A percentile compares a stretch with the other conserved stretches of the same genome.
Evolutionary conservation across 2,797 vertebrate genomes (phyloP).

Genomic region (Sorex maritimensis): DNA sequence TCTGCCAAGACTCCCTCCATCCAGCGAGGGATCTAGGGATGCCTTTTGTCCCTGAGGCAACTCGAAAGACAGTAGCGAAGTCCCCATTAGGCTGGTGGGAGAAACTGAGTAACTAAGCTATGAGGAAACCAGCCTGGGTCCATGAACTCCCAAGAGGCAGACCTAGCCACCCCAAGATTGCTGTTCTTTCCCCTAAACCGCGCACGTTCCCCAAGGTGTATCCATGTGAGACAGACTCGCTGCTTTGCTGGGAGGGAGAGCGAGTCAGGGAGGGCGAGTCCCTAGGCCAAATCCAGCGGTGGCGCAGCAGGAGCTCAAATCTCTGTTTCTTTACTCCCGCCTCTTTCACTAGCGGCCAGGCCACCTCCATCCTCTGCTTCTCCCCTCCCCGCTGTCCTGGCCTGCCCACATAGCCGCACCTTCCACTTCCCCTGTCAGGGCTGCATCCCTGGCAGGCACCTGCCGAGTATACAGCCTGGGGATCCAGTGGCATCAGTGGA

Average conservation of each 20-base stretch:
- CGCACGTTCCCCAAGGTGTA: not conserved
- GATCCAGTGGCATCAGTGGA: no score
- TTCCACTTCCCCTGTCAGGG: not conserved
- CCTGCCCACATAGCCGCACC: not conserved
- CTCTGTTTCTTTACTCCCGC: not conserved
- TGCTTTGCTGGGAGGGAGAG: no score
- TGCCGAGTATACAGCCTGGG: not conserved
- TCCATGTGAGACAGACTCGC: not conserved
- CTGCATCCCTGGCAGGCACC: not conserved
- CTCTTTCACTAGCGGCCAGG: not conserved
- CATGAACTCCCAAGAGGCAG: not conserved
- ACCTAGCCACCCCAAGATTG: not conserved
- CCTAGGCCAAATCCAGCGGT: not conserved
- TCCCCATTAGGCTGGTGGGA: not conserved
- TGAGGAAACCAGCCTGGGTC: not conserved
- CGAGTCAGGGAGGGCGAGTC: no score
- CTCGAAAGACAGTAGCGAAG: not conserved
- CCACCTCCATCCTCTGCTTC: not conserved
- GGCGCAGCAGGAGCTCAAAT: not conserved
- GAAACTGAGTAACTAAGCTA: constrained; percentile 34
- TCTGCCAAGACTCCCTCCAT: not conserved
- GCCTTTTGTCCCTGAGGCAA: not conserved
- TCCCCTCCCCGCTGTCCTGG: not conserved
- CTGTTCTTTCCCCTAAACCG: not conserved
- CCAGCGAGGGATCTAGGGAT: not conserved